A percentile compares a stretch with the other conserved stretches of the same genome.
Conservation (phyloP, 37 sponge, comb jelly and placozoan genomes). For the Bolinopsis microptera region DNA sequence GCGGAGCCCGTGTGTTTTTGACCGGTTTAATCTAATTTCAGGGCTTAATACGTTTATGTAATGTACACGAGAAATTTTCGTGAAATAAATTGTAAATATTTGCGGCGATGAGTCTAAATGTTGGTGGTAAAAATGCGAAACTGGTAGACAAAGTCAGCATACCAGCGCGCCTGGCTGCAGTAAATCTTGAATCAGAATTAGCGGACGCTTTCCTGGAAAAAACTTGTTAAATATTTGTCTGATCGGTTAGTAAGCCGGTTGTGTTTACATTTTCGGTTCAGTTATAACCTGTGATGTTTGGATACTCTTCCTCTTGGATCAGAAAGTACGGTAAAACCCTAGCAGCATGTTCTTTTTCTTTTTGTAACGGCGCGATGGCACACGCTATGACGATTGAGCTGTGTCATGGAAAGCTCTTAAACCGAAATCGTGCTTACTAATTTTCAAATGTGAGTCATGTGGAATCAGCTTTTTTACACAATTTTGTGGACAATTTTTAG, state of each 20-base stretch:
- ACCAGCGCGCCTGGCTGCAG: background rate
- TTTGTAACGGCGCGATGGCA: no score
- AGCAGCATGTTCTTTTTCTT: no score
- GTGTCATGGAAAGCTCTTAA: no score
- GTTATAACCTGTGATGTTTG: background rate
- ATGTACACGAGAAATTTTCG: background rate
- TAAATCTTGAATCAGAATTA: background rate
- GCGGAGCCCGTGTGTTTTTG: background rate
- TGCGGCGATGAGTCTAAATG: background rate
- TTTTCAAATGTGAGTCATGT: no score
- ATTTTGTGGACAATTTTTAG: no score
- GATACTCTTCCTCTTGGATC: background rate
- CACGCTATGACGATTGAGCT: no score
- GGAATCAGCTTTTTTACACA: no score
- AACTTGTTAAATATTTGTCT: background rate
- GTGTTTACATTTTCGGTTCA: background rate
- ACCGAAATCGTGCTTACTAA: no score
- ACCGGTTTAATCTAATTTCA: background rate
- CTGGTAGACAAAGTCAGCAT: background rate
- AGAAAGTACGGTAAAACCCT: background rate
- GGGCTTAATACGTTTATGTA: background rate
- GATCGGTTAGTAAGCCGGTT: background rate
- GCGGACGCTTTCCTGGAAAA: background rate
- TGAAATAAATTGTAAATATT: background rate
- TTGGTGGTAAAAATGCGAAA: background rate